A percentile compares a stretch with the other conserved stretches of the same genome.
Evolutionary conservation across 2,797 vertebrate species (phyloP).

Genomic region (Tauraco hartlaubi): DNA sequence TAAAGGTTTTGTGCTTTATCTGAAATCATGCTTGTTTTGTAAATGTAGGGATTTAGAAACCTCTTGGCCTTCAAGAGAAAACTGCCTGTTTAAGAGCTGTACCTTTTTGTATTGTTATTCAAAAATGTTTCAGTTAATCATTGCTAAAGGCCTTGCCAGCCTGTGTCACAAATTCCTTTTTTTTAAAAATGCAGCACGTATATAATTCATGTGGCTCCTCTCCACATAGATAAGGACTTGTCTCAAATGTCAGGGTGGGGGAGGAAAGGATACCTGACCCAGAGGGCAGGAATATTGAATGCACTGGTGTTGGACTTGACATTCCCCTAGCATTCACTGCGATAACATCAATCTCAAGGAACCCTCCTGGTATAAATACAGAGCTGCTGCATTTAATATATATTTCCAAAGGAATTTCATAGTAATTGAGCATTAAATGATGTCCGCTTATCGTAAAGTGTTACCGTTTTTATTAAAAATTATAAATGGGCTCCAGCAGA

Average conservation of each 20-base stretch:
- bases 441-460: slow-evolving; percentile 60
- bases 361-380: slow-evolving; percentile 38
- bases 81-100: neutral
- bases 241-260: slow-evolving; percentile 45
- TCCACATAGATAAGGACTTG: neutral
- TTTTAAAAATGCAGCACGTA: neutral
- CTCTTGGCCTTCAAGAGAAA: slow-evolving; percentile 51
- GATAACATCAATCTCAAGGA: slow-evolving; percentile 68
- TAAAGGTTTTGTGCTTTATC: slow-evolving; percentile 32
- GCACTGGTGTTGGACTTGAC: slow-evolving; percentile 30
- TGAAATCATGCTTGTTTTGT: slow-evolving; percentile 35
- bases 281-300: slow-evolving; percentile 20
- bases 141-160: neutral
- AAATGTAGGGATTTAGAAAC: slow-evolving; percentile 16
- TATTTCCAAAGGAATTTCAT: slow-evolving; percentile 68
- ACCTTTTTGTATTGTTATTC: slow-evolving; percentile 36
- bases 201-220: slow-evolving; percentile 13
- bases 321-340: slow-evolving; percentile 56
- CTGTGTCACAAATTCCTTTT: neutral
- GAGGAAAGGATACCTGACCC: neutral
- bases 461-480: slow-evolving; percentile 66
- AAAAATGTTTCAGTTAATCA: slow-evolving; percentile 36
- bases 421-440: slow-evolving; percentile 75
- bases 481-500: slow-evolving; percentile 61
- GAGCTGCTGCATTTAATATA: slow-evolving; percentile 50